Evolutionary conservation across 2,888 invertebrate species (phyloP).

Genomic region (Agrochola lychnidis): DNA sequence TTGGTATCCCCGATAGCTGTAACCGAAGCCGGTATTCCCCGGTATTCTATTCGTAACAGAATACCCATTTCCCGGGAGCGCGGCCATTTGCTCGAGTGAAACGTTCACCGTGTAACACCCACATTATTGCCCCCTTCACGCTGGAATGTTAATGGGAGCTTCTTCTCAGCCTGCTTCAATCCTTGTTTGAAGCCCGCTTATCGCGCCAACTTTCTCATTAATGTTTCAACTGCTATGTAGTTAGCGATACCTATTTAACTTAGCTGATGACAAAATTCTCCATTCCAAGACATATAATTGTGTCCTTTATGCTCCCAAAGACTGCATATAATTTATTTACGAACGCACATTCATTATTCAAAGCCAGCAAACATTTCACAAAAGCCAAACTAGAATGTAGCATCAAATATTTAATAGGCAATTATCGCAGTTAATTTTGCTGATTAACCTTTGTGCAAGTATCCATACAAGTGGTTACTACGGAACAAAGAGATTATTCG

Average conservation of each 20-base stretch:
- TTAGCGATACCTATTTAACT: constrained; percentile 45
- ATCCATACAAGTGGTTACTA: constrained; percentile 63
- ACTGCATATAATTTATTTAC: constrained; percentile 1
- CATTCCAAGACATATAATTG: background rate
- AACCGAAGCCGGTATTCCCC: constrained; percentile 40
- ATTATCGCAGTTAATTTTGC: constrained; percentile 71
- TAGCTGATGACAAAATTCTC: constrained; percentile 10
- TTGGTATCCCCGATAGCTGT: constrained; percentile 39
- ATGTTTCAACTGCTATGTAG: constrained; percentile 70
- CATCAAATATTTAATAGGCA: constrained; percentile 65
- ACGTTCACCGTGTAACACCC: constrained; percentile 80
- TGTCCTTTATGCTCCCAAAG: background rate
- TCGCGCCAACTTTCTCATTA: constrained; percentile 79
- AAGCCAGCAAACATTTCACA: constrained; percentile 12
- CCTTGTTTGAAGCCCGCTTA: constrained; percentile 77
- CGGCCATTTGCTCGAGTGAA: constrained; percentile 80
- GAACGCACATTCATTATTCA: constrained; percentile 9
- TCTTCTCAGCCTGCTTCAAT: constrained; percentile 76
- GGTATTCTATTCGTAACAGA: constrained; percentile 55
- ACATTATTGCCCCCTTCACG: constrained; percentile 80
- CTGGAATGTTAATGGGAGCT: constrained; percentile 81
- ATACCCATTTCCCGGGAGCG: constrained; percentile 72
- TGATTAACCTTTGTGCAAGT: constrained; percentile 64
- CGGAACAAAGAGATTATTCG: constrained; percentile 77
- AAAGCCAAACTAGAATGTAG: constrained; percentile 35